Conservation (phyloP, 2,888 invertebrate species). For the Eudasyphora cyanicolor region DNA sequence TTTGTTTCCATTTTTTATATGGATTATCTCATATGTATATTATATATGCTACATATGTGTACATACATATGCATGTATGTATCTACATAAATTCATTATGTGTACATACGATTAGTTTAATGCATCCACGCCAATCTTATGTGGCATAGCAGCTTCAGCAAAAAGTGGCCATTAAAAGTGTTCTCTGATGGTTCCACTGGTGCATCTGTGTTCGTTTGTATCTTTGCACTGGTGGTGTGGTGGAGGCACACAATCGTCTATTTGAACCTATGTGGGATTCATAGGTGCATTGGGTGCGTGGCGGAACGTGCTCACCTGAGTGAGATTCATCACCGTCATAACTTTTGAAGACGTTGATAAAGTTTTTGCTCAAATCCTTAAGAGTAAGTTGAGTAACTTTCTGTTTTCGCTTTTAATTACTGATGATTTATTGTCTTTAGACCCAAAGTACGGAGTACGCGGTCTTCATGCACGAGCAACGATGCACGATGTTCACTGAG, state of each 20-base stretch:
- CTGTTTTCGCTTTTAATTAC: slow-evolving; percentile 50
- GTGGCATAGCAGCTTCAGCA: neutral
- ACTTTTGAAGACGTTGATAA: slow-evolving; percentile 49
- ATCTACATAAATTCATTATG: neutral
- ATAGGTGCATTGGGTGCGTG: neutral
- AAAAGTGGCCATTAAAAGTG: slow-evolving; percentile 33
- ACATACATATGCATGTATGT: neutral
- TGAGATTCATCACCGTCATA: slow-evolving; percentile 45
- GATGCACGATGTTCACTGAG: neutral
- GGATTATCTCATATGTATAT: too few species aligned
- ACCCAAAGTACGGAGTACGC: neutral
- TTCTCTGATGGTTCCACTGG: neutral
- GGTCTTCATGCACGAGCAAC: neutral
- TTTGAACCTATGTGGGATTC: neutral
- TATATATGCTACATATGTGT: too few species aligned
- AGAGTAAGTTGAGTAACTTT: slow-evolving; percentile 44
- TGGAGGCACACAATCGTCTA: neutral
- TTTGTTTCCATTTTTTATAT: too few species aligned
- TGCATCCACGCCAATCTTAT: slow-evolving; percentile 10
- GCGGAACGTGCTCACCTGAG: neutral
- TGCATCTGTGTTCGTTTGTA: neutral
- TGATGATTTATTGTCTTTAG: slow-evolving; percentile 45
- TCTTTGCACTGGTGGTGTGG: neutral
- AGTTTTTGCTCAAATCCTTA: slow-evolving; percentile 41
- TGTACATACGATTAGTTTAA: slow-evolving; percentile 5